Evolutionary conservation across 1,140 invertebrate species (phyloP).

Genomic region (Drosophila takahashii): DNA sequence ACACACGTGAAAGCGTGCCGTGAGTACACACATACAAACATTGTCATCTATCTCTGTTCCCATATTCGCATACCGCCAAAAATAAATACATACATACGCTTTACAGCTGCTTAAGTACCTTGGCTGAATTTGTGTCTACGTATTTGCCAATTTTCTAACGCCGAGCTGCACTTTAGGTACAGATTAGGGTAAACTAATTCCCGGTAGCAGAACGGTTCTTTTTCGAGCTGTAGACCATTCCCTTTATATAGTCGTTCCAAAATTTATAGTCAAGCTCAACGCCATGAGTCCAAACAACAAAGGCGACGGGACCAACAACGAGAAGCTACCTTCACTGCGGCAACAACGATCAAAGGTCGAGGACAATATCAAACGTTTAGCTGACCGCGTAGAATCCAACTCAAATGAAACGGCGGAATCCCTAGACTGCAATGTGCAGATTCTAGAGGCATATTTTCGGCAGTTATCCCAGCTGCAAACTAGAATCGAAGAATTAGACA

Average conservation of each 20-base stretch:
- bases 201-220: not conserved
- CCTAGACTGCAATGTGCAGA: too few species aligned
- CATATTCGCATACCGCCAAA: not conserved
- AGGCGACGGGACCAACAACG: not conserved
- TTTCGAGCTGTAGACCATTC: too few species aligned
- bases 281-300: too few species aligned
- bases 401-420: too few species aligned
- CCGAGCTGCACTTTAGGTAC: not conserved
- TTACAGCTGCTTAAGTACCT: not conserved
- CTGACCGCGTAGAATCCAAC: too few species aligned
- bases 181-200: too few species aligned
- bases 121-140: not conserved
- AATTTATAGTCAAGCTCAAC: too few species aligned
- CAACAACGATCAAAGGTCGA: not conserved
- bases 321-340: not conserved
- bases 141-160: not conserved
- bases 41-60: not conserved
- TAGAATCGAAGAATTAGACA: not conserved
- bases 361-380: not conserved
- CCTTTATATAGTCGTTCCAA: too few species aligned
- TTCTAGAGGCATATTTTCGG: too few species aligned
- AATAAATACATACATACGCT: not conserved
- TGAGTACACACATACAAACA: not conserved
- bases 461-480: not conserved
- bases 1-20: too few species aligned